Evolutionary conservation across 92 coral and sea anemone genomes (phyloP), one percentile per base, ranked within the genome.

Genomic region (Pocillopora meandrina): DNA sequence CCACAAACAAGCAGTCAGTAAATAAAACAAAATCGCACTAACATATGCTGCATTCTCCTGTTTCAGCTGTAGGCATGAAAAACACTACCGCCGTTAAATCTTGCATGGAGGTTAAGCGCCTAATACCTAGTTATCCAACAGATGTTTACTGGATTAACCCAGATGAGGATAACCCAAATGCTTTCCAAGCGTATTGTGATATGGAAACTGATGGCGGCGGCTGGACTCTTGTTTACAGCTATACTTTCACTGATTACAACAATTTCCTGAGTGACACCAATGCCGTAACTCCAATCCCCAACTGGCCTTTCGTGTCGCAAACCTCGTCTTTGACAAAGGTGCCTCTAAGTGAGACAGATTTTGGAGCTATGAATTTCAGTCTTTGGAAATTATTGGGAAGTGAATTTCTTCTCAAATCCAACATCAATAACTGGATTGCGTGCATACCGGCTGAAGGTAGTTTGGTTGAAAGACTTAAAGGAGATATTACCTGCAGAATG

Each of bases 201-300:
- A 86, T 86, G 90, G 80, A 61, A 15, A 90, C 93, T 14, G 78
- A 63, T 26, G 90, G 84, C 16, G 93, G 93, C 61, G 90, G 93
- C 55, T 90, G 93, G 93, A 90, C 93, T 9, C 88, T 82, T 33
- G 90, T 90, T 49, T 90, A 84, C 76, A 81, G 86, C 61, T 87
- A 90, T 73, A 87, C 93, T 5, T 90, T 90, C 77, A 83, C 84
- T 1, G 59, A 79, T 56, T 90, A 84, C 86, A 31, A 77, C 11
- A 13, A 79, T 19, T 93, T 93, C 61, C 62, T 52, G 67, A 65
- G 65, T 18, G 17, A 18, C 15, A n/a, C 88, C 33, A 93, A 93
- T 67, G 94, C 91, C 5, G 90, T 91, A 1, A 93, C 94, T n/a
- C 97, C 97, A n/a, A 76, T 88, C 35, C 92, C 97, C 1, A 79